Base-by-base conservation (phyloP, 2,113 vertebrate genomes). In the Donacobius atricapilla region DNA sequence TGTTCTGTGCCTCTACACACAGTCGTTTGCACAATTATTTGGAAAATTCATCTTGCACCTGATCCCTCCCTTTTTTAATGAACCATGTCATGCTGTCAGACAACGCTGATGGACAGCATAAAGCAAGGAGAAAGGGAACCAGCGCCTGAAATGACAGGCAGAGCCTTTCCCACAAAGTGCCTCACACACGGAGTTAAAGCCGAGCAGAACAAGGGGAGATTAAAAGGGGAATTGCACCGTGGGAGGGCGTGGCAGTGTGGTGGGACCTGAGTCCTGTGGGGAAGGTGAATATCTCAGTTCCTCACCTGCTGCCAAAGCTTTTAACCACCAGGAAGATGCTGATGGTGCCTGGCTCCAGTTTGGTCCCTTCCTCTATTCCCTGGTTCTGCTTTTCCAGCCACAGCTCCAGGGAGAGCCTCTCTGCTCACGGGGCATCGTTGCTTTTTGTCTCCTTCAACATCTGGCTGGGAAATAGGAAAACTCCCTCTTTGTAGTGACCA, bases 371-470 rank as follows among this genome's bases (percentile, higher is more conserved):
- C 63, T 60, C 27, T 2, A 0, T 42, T 83, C n/a, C 66, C 58
- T 25, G 31, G 31, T 7, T 4, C 5, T 69, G 53, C 53, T 69
- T 75, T 18, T 66, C 45, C 35, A 10, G 15, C 20, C 1, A 0
- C 22, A 15, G 51, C 10, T 8, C 64, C 50, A 56, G 58, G 35
- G 12, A 83, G 19, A 17, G 2, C 2, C n/a, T 31, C 31, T 76
- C 51, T 71, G 57, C 47, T 22, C 4, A 0, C 0, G 0, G 35
- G 60, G 33, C n/a, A 17, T 27, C 0, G 0, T 3, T 44, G 35
- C 40, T 48, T 65, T 81, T 57, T 56, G 20, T 44, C 27, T 69
- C n/a, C 69, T 83, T 40, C 69, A 66, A 39, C 45, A 45, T 35
- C 47, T 69, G n/a, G 4, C 8, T 69, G 64, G 53, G 31, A 83